Evolutionary conservation across 2,113 vertebrate species (phyloP).

Genomic region (Pterocles gutturalis): DNA sequence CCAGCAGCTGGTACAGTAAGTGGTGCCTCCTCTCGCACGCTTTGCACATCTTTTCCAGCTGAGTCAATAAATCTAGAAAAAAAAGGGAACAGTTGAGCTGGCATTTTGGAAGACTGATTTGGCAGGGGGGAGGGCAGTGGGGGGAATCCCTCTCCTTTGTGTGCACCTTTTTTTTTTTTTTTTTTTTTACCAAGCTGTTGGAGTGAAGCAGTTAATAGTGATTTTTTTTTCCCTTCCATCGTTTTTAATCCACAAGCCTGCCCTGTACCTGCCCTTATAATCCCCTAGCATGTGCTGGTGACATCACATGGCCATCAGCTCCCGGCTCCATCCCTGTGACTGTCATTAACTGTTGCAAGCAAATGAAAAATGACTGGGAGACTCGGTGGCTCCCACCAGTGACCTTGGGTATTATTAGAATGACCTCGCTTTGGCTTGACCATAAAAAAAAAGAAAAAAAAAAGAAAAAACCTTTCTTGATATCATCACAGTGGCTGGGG

Average conservation of each 20-base stretch:
- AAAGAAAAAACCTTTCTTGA: slow-evolving; percentile 76
- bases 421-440: slow-evolving; percentile 87
- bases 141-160: slow-evolving; percentile 4
- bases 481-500: slow-evolving; percentile 80
- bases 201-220: slow-evolving; percentile 46
- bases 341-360: slow-evolving; percentile 87
- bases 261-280: slow-evolving; percentile 86
- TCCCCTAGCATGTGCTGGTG: slow-evolving; percentile 85
- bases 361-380: slow-evolving; percentile 90
- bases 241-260: slow-evolving; percentile 82
- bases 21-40: neutral
- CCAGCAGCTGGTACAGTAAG: neutral
- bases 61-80: slow-evolving; percentile 38
- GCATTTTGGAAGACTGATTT: neutral
- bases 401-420: slow-evolving; percentile 89
- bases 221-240: neutral
- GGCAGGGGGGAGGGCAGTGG: too few species aligned
- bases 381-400: slow-evolving; percentile 85
- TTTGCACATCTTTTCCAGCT: slow-evolving; percentile 31
- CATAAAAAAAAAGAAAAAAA: slow-evolving; percentile 67
- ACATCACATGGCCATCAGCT: slow-evolving; percentile 85
- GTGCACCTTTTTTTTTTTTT: neutral
- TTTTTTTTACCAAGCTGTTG: neutral
- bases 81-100: slow-evolving; percentile 36
- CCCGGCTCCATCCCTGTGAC: slow-evolving; percentile 84